A percentile compares a stretch with the other conserved stretches of the same genome.
These are phyloP conservation scores for Nettapus auritus DNA, from an alignment of 2,113 vertebrate genomes.

Conservation along the genomic window DNA sequence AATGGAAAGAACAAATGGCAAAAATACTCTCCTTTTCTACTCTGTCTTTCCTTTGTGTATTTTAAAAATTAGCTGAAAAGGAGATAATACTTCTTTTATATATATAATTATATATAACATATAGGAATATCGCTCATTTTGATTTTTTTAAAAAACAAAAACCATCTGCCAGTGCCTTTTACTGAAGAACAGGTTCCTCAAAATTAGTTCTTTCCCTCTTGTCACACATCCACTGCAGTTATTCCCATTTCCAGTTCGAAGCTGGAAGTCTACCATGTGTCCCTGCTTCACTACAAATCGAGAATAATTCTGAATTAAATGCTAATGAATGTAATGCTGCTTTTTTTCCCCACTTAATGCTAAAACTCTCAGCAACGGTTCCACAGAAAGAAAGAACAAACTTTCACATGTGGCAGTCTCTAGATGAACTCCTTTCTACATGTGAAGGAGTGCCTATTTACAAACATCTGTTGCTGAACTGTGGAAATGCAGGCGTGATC, in stretches of 20 bases:
- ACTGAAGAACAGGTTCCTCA: neutral
- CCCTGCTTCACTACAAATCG: neutral
- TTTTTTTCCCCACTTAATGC: neutral
- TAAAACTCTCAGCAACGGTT: neutral
- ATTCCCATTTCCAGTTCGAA: neutral
- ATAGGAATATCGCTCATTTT: neutral
- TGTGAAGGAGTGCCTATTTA: neutral
- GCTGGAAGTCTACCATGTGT: neutral
- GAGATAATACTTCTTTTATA: neutral
- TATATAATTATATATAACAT: neutral
- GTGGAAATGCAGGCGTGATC: neutral
- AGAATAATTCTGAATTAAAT: conserved; percentile 17
- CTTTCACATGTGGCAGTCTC: neutral
- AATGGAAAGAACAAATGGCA: neutral
- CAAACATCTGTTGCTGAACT: neutral
- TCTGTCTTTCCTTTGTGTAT: neutral
- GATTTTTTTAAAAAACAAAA: neutral
- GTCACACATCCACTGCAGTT: neutral
- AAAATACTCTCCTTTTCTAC: neutral
- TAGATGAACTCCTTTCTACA: neutral
- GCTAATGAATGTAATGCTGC: neutral
- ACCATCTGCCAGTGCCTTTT: neutral
- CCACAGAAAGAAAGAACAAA: neutral
- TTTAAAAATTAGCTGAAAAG: neutral
- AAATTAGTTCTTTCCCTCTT: accelerated